A percentile compares a stretch with the other conserved stretches of the same genome.
These are phyloP conservation scores for Microcebus griseorufus DNA, from an alignment of 2,113 vertebrate genomes.

Conservation along the genomic window DNA sequence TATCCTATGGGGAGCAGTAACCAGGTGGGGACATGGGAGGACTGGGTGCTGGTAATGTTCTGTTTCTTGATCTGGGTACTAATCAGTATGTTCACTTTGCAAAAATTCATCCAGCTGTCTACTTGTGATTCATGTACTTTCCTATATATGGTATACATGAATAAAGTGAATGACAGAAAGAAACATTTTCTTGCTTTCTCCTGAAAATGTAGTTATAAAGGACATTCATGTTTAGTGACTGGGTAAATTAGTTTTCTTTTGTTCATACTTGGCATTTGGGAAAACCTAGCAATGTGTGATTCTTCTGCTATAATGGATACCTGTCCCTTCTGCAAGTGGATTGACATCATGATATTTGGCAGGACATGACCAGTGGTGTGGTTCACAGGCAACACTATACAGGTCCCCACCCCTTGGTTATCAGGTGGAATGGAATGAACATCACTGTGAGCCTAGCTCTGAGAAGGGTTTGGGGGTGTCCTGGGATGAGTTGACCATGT, in stretches of 20 bases:
- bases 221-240: background rate
- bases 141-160: background rate
- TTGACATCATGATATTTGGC: background rate
- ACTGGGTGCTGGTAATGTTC: background rate
- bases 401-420: background rate
- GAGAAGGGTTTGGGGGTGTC: background rate
- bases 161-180: constrained; percentile 39
- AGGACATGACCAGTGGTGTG: background rate
- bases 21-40: background rate
- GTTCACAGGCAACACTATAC: background rate
- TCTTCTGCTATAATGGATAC: background rate
- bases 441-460: background rate
- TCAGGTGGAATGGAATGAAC: background rate
- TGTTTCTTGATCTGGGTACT: constrained; percentile 28
- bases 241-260: background rate
- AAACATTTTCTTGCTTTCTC: background rate
- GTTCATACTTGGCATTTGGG: background rate
- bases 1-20: background rate
- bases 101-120: constrained; percentile 41
- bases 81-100: constrained; percentile 29
- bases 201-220: constrained; percentile 17
- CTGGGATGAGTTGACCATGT: background rate
- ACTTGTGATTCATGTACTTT: constrained; percentile 19
- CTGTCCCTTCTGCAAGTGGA: background rate
- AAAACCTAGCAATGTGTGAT: background rate